phyloP scores from a whole-genome alignment of 2,888 invertebrate species.

The Abscondita cerata region DNA sequence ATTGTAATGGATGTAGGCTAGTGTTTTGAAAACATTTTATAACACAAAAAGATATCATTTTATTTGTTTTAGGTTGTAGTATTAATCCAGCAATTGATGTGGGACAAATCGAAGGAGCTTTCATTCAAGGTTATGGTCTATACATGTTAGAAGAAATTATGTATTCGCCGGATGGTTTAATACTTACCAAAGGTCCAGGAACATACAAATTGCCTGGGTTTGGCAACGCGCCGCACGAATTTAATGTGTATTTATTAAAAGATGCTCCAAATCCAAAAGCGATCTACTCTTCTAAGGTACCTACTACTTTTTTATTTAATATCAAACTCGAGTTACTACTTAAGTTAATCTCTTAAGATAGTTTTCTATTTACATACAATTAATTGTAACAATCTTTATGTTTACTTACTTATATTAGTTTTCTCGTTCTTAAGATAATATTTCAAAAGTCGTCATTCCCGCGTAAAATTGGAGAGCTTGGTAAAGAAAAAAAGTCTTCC shows the following conservation, averaged over 20 bases:
- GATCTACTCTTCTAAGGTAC: slow-evolving; percentile 93
- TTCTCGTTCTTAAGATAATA: too few relatives aligned
- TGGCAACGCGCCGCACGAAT: slow-evolving; percentile 88
- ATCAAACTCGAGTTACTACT: too few relatives aligned
- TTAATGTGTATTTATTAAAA: slow-evolving; percentile 91
- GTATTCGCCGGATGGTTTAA: slow-evolving; percentile 81
- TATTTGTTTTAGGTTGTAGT: slow-evolving; percentile 68
- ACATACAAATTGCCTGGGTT: slow-evolving; percentile 95
- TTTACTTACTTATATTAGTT: too few relatives aligned
- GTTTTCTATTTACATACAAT: too few relatives aligned
- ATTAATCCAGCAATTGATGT: slow-evolving; percentile 96
- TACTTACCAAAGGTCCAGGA: slow-evolving; percentile 89
- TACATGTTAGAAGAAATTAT: slow-evolving; percentile 90
- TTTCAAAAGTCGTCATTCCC: too few relatives aligned
- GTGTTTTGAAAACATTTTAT: neutral
- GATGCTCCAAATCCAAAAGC: slow-evolving; percentile 89
- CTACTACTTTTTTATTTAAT: too few relatives aligned
- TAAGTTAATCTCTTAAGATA: too few relatives aligned
- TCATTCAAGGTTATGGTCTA: slow-evolving; percentile 93
- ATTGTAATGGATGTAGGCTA: slow-evolving; percentile 93
- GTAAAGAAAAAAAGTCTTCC: too few relatives aligned
- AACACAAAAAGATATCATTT: neutral
- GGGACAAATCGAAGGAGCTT: slow-evolving; percentile 97
- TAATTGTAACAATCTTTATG: too few relatives aligned
- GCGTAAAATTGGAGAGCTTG: too few relatives aligned